These are phyloP conservation scores for Campylomormyrus tamandua DNA, from an alignment of 2,113 vertebrate species.

Conservation along the genomic window DNA sequence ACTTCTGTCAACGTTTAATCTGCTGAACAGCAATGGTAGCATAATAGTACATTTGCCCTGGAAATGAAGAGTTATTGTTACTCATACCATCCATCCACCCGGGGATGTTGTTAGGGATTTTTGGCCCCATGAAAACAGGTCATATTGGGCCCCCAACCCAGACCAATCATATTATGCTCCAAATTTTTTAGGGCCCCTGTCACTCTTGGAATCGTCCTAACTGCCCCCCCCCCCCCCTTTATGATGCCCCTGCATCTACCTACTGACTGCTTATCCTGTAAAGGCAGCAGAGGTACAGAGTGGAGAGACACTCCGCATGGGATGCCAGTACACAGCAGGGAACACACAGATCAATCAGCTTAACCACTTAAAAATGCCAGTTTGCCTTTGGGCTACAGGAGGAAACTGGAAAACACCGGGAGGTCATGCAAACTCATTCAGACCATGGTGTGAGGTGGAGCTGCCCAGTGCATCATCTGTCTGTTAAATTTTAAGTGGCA, in stretches of 20 bases:
- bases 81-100: neutral
- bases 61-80: neutral
- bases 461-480: neutral
- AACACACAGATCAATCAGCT: neutral
- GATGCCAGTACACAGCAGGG: neutral
- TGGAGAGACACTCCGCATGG: neutral
- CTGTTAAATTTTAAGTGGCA: neutral
- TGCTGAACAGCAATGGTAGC: neutral
- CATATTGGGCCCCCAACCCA: too few species aligned
- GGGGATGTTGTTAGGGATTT: too few species aligned
- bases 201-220: too few species aligned
- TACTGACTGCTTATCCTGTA: neutral
- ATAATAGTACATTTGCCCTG: neutral
- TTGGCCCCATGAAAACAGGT: too few species aligned
- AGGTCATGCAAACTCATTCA: neutral
- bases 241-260: neutral
- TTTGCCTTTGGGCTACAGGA: neutral
- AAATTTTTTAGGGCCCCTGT: too few species aligned
- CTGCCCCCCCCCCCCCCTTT: too few species aligned
- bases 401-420: neutral
- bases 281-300: neutral
- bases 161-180: too few species aligned
- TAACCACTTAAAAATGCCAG: neutral
- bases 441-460: neutral
- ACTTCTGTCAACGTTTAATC: neutral